phyloP scores from a whole-genome alignment of 2,113 vertebrate genomes.

The Petrocephalus microphthalmus region DNA sequence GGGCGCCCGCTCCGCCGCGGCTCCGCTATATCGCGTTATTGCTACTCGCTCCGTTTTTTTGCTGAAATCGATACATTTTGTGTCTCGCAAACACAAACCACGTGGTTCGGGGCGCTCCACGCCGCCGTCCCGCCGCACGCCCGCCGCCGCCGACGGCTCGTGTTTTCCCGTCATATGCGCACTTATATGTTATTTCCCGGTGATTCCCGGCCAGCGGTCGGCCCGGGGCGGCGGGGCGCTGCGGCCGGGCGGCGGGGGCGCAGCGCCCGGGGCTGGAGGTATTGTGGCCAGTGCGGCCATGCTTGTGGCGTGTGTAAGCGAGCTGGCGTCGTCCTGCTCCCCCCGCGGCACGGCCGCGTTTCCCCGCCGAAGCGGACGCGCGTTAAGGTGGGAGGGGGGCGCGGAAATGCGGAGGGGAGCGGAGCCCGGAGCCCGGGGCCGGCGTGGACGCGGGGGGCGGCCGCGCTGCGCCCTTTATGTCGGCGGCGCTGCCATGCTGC shows the following conservation, averaged over 20 bases:
- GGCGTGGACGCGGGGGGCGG: not conserved
- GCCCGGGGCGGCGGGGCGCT: not conserved
- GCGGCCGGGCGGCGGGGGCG: not conserved
- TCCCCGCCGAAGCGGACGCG: not conserved
- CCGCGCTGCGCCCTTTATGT: slow-evolving; percentile 54
- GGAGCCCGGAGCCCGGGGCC: not conserved
- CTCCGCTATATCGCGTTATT: no score
- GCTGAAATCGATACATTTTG: slow-evolving; percentile 67
- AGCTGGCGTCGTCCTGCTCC: slow-evolving; percentile 45
- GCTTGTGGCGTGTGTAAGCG: slow-evolving; percentile 59
- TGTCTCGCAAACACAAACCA: slow-evolving; percentile 83
- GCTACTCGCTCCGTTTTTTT: no score
- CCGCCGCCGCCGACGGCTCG: slow-evolving; percentile 7
- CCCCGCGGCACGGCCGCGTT: slow-evolving; percentile 6
- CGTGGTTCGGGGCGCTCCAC: slow-evolving; percentile 74
- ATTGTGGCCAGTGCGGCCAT: slow-evolving; percentile 71
- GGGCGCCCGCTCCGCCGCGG: no score
- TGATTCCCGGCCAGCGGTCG: no score
- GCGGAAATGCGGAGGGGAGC: not conserved
- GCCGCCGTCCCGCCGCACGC: slow-evolving; percentile 52
- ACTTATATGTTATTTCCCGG: no score
- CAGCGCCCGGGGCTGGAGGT: slow-evolving; percentile 42
- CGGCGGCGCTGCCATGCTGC: slow-evolving; percentile 63
- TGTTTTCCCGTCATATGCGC: slow-evolving; percentile 19
- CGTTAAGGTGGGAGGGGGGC: no score